A percentile compares a stretch with the other conserved stretches of the same genome.
These are phyloP conservation scores for Peromyscus maniculatus DNA, from an alignment of 2,113 vertebrate species.

Conservation along the genomic window DNA sequence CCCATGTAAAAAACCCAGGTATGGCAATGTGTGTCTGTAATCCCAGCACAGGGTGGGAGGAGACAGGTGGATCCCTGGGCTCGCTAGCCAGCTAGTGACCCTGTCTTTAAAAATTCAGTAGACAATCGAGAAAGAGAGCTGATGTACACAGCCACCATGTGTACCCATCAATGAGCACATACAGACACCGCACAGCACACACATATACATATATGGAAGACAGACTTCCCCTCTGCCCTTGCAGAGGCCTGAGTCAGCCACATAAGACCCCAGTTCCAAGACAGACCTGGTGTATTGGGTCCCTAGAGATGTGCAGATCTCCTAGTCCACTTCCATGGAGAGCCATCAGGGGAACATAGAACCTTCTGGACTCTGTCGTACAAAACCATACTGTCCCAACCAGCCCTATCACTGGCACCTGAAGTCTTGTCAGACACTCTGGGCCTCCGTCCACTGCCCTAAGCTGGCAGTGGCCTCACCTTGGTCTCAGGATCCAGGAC, in stretches of 20 bases:
- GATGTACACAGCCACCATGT: neutral
- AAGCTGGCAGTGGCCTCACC: neutral
- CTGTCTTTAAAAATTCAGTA: neutral
- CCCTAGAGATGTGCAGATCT: neutral
- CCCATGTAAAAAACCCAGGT: neutral
- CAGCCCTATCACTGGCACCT: neutral
- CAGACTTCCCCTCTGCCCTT: neutral
- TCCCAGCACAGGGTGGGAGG: neutral
- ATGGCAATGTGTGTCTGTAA: neutral
- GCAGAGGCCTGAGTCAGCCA: neutral
- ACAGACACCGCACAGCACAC: neutral
- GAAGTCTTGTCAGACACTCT: neutral
- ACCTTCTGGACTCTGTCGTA: neutral
- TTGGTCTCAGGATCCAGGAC: neutral
- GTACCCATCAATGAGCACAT: neutral
- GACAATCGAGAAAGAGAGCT: neutral
- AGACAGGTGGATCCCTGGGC: neutral
- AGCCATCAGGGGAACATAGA: neutral
- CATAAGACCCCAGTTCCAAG: neutral
- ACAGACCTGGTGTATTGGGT: neutral
- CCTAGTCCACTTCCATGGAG: neutral
- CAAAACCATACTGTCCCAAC: rapidly evolving
- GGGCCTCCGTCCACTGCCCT: neutral
- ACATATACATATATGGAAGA: neutral
- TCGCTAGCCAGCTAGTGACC: neutral